Percentiles rank a stretch among this genome's conserved stretches.
phyloP scores from a whole-genome alignment of 2,888 invertebrate genomes.

The Aphelenchoides bicaudatus region DNA sequence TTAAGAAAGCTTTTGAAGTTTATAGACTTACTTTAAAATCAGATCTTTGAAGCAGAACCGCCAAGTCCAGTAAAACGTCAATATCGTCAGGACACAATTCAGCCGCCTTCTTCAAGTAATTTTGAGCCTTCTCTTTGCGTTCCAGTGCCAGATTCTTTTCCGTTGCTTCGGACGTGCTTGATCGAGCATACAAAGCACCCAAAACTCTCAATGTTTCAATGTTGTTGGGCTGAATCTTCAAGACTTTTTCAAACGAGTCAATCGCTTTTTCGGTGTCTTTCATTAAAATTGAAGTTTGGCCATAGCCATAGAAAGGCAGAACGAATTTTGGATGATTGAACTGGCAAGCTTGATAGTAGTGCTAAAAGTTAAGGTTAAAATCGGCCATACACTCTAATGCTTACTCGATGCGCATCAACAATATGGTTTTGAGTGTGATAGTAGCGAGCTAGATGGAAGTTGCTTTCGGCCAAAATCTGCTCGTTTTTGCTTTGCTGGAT shows the following conservation, averaged over 20 bases:
- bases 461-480: conserved; percentile 96
- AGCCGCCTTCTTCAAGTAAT: conserved; percentile 83
- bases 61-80: conserved; percentile 88
- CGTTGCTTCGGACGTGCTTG: too few species aligned
- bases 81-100: conserved; percentile 96
- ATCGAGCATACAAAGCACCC: conserved; percentile 83
- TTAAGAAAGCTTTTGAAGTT: not conserved
- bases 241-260: conserved; percentile 94
- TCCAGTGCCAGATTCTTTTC: conserved; percentile 21
- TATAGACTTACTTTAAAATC: not conserved
- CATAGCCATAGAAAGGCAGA: conserved; percentile 91
- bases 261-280: conserved; percentile 93
- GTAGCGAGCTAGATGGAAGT: conserved; percentile 90
- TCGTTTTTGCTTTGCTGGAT: conserved; percentile 98
- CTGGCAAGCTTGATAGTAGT: conserved; percentile 70
- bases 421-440: conserved; percentile 91
- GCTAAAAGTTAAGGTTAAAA: conserved; percentile 65
- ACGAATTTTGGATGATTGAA: conserved; percentile 92
- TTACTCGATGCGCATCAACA: conserved; percentile 81
- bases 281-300: conserved; percentile 97
- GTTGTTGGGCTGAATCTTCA: conserved; percentile 93
- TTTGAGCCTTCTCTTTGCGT: conserved; percentile 78
- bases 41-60: conserved; percentile 71
- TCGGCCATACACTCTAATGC: not conserved
- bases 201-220: conserved; percentile 99